Evolutionary conservation across 53 echinoderm and acorn worm species (phyloP).

Genomic region (Crossaster papposus): DNA sequence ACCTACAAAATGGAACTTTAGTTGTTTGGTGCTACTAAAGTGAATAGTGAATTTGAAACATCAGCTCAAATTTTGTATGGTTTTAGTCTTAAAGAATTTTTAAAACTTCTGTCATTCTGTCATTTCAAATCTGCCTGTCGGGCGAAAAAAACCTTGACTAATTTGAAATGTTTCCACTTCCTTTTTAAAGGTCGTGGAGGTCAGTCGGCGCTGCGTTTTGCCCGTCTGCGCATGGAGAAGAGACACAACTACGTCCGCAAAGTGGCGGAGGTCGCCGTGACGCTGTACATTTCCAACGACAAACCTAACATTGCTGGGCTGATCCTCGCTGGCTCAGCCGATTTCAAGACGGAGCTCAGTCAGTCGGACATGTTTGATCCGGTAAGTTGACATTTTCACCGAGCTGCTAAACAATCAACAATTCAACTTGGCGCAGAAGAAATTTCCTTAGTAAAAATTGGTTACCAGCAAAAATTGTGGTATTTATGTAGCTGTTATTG

Average conservation of each 20-base stretch:
- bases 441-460: too few species aligned
- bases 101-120: background rate
- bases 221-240: conserved; percentile 99
- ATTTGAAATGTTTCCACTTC: background rate
- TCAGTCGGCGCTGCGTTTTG: conserved; percentile 99
- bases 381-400: conserved; percentile 58
- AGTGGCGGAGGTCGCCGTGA: conserved; percentile 95
- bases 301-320: conserved; percentile 97
- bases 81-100: background rate
- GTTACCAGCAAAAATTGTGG: too few species aligned
- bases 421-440: too few species aligned
- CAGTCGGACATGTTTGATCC: conserved; percentile 99
- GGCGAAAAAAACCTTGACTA: background rate
- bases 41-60: too few species aligned
- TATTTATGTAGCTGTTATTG: too few species aligned
- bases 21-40: too few species aligned
- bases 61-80: too few species aligned
- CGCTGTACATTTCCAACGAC: conserved; percentile 92
- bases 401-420: too few species aligned
- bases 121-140: background rate
- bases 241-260: conserved; percentile 99
- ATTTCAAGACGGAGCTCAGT: conserved; percentile 99
- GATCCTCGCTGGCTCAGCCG: conserved; percentile 95
- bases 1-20: too few species aligned
- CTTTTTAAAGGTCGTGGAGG: conserved; percentile 93